Base-by-base conservation (phyloP, 2,797 vertebrate genomes). In the Malacoctenus gilli region DNA sequence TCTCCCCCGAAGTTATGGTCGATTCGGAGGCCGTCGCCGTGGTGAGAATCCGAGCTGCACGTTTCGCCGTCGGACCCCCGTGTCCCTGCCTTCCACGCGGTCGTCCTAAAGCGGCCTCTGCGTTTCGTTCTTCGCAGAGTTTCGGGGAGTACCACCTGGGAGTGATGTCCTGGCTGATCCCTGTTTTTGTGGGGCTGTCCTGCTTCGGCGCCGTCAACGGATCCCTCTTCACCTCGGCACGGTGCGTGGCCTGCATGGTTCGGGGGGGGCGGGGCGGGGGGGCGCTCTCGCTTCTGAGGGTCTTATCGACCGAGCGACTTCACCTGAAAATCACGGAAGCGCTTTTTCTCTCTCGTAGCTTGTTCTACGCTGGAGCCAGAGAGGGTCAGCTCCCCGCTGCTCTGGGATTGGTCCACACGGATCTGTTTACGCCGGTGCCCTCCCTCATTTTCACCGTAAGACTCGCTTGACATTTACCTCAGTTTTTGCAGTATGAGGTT, bases 181-280 rank as follows among this genome's bases (percentile, higher is more conserved):
- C 97, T 0, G 94, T 99, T 59, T 99, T 99, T 20, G 96, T 99
- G 43, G 96, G 96, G 15, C 83, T 99, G 8, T 99, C 97, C 0
- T 99, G 97, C 84, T 98, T 99, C 1, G 97, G 97, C 18, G 98
- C 96, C 0, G 96, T 99, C 73, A 98, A 99, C 0, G 97, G 97
- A 10, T 98, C 96, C 11, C 92, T 99, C 48, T 99, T 99, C 84
- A 99, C 97, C 0, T 98, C 97, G 25, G 97, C 97, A 37, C 91
- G 97, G 97, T 89, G 53, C 14, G 82, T 78, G 51, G n/a, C n/a
- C n/a, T n/a, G n/a, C n/a, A n/a, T n/a, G n/a, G 46, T 15, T 13
- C 25, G 14, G 12, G 20, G 52, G 7, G 5, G 7, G 8, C 21
- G 3, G 14, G 2, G 14, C 15, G 16, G 4, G 6, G 9, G 18